These are phyloP conservation scores for Sternotherus odoratus DNA, from an alignment of 2,797 vertebrate genomes.

Conservation along the genomic window DNA sequence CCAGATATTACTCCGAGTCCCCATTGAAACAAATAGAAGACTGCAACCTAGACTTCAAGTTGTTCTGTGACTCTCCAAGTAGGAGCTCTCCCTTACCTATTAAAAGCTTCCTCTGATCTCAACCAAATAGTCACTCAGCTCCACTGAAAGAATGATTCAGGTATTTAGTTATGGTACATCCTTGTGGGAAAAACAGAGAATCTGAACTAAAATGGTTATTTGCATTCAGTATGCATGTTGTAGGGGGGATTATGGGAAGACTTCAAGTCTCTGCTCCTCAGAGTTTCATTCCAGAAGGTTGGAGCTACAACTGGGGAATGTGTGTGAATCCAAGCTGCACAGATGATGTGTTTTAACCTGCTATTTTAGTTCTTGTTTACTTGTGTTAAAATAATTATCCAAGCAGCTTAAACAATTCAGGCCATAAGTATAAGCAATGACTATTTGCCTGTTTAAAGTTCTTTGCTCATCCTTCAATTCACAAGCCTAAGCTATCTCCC, in stretches of 20 bases:
- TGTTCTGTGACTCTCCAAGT: not conserved
- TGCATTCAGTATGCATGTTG: not conserved
- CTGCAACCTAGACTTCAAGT: not conserved
- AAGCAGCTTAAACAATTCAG: not conserved
- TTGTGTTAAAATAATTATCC: not conserved
- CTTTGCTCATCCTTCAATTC: not conserved
- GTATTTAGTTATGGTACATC: not conserved
- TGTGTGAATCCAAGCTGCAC: not conserved
- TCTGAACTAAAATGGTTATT: not conserved
- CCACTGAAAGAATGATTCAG: not conserved
- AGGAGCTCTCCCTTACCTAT: not conserved
- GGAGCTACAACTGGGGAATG: not conserved
- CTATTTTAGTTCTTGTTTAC: not conserved
- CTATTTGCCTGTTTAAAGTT: not conserved
- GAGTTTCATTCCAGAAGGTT: not conserved
- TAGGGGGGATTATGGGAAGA: not conserved
- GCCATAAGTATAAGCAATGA: not conserved
- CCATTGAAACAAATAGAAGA: not conserved
- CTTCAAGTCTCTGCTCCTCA: not conserved
- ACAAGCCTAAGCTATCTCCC: not conserved
- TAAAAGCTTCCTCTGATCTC: not conserved
- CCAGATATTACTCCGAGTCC: not conserved
- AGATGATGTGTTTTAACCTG: not conserved
- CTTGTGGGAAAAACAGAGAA: not conserved
- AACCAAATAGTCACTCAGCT: not conserved